Base-by-base conservation (phyloP, 2,113 vertebrate genomes). In the Psilopsiagon aurifrons region DNA sequence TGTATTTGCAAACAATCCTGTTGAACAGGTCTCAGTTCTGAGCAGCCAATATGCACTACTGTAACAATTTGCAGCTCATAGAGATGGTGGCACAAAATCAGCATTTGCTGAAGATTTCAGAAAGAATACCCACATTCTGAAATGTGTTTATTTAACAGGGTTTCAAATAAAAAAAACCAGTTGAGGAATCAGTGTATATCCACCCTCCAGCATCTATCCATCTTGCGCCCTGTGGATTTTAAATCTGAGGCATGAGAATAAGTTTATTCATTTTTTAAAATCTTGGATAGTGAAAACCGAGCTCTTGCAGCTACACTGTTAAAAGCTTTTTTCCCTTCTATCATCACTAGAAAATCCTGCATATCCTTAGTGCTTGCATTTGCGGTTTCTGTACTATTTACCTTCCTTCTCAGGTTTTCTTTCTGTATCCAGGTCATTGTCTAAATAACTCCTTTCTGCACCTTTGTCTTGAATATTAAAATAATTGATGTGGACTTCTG, bases 161-260 rank as follows among this genome's bases (percentile, higher is more conserved):
- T 80, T 94, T 94, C 68, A 86, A 92, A 90, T 67, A 49, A 93
- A 92, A 93, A 93, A 78, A 77, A 24, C 29, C 84, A 31, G 52
- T 76, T 69, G 62, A 94, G 51, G 88, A 93, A 83, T 91, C 86
- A 81, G 59, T 75, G 73, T 60, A 35, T 35, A 70, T 62, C 41
- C 2, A 1, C 62, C 66, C 66, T 94, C 55, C n/a, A 91, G 84
- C 81, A 78, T 35, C 75, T 76, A 51, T 24, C 39, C 57, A 44
- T 70, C 83, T 80, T 66, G 17, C 46, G 44, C 83, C 59, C 79
- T 67, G 59, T 70, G 85, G 63, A 77, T 93, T 90, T 77, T 25
- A 90, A 92, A 66, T 37, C 46, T 54, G 59, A 92, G 47, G 64
- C 47, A 35, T 27, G 14, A 86, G 73, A 39, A 93, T 67, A 92